Base-by-base conservation (phyloP, 2,113 vertebrate genomes). In the Urocynchramus pylzowi region DNA sequence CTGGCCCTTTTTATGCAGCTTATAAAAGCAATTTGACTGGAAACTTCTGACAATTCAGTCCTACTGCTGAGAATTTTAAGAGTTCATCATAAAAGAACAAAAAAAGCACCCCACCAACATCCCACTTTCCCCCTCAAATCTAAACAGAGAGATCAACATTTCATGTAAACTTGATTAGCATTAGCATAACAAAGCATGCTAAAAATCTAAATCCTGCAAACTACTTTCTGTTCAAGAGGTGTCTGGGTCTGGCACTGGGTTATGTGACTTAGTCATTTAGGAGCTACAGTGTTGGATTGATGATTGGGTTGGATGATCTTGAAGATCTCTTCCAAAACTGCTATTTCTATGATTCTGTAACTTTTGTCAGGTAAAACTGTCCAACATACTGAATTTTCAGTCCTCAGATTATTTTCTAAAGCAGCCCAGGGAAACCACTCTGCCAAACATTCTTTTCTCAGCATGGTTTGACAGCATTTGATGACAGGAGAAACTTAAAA, bases 61-160 rank as follows among this genome's bases (percentile, higher is more conserved):
- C 50, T 44, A 35, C 30, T 68, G 49, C 16, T 44, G 24, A 0
- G 10, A 54, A 47, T 85, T 74, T 41, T 59, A 39, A 18, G 37
- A 87, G 17, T 59, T 77, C 17, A 30, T 44, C 16, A n/a, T 28
- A 69, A 39, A 91, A 65, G 18, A 64, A 49, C 7, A 16, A n/a
- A 56, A 60, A 52, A 71, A 45, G n/a, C 4, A 1, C 3, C 2
- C 6, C 30, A 78, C 3, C 28, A 44, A 45, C 13, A 59, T 0
- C 3, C 3, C 19, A 28, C 3, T 14, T 23, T 1, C 9, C 6
- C 10, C 4, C 2, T 15, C 2, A 60, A 17, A 30, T 33, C 35
- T 54, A 35, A 93, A 57, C 13, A 65, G 44, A 67, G 70, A 82
- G 16, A 47, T 9, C 16, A 90, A 28, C 4, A 16, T 68, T 85